A percentile compares a stretch with the other conserved stretches of the same genome.
These are phyloP conservation scores for Scatophagus argus DNA, from an alignment of 2,113 vertebrate genomes.

Conservation along the genomic window DNA sequence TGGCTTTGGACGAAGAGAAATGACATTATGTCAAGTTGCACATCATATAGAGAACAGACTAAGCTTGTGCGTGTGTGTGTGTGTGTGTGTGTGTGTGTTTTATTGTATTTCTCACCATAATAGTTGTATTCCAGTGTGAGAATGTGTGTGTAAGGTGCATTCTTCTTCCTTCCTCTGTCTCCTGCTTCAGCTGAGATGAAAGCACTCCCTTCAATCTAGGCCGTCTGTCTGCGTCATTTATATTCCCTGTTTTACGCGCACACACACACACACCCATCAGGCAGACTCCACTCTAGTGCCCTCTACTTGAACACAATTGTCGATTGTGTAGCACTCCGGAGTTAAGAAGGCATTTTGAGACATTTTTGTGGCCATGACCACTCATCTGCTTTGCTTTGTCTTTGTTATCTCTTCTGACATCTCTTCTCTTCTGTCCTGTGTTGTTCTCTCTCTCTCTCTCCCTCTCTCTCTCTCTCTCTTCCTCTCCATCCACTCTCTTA, in stretches of 20 bases:
- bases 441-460: not conserved
- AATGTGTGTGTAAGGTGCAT: constrained; percentile 2
- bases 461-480: not conserved
- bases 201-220: constrained; percentile 11
- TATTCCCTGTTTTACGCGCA: not conserved
- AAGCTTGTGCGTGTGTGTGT: not conserved
- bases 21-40: not conserved
- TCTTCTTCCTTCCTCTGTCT: not conserved
- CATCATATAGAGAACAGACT: not conserved
- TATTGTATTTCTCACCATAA: not conserved
- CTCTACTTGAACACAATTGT: constrained; percentile 41
- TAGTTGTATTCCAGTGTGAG: not conserved
- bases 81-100: not conserved
- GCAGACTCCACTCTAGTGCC: constrained; percentile 15
- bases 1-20: not conserved
- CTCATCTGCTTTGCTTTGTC: constrained; percentile 17
- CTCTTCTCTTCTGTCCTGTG: not conserved
- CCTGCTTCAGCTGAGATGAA: constrained; percentile 9
- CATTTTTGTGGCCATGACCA: constrained; percentile 7
- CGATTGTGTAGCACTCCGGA: constrained; percentile 34
- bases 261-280: constrained; percentile 17
- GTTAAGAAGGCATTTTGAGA: constrained; percentile 21
- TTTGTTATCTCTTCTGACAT: not conserved
- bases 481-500: constrained; percentile 23
- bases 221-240: constrained; percentile 13